Conservation (phyloP, 2,113 vertebrate species). For the Pseudolaguvia tuberculata region DNA sequence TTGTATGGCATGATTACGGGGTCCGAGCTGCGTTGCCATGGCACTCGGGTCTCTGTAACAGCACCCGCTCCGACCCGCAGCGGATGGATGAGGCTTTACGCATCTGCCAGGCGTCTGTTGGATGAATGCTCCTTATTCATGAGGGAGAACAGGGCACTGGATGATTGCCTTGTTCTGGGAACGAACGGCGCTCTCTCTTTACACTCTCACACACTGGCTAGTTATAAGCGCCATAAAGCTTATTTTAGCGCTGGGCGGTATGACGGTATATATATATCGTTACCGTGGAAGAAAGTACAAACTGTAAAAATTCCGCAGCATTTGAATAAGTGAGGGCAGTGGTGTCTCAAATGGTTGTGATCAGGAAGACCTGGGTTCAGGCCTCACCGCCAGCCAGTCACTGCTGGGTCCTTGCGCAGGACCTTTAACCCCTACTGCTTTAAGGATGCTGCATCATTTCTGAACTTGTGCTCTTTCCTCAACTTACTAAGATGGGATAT, state of each 20-base stretch:
- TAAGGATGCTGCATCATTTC: too few relatives aligned
- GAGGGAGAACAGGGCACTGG: slow-evolving; percentile 52
- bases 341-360: too few relatives aligned
- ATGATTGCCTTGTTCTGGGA: slow-evolving; percentile 54
- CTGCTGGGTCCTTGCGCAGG: too few relatives aligned
- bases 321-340: too few relatives aligned
- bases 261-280: too few relatives aligned
- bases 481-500: too few relatives aligned
- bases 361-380: too few relatives aligned
- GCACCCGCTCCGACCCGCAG: slow-evolving; percentile 26
- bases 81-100: slow-evolving; percentile 33
- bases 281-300: too few relatives aligned
- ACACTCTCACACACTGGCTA: neutral
- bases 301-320: too few relatives aligned
- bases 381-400: too few relatives aligned
- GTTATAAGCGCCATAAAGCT: neutral
- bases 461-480: too few relatives aligned
- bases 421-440: too few relatives aligned
- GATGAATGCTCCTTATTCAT: slow-evolving; percentile 65
- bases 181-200: neutral
- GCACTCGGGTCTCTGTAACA: slow-evolving; percentile 23
- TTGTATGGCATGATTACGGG: slow-evolving; percentile 37
- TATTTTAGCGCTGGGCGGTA: neutral
- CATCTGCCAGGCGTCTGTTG: slow-evolving; percentile 47
- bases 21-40: slow-evolving; percentile 43